Evolutionary conservation across 2,797 vertebrate species (phyloP).

Genomic region (Sebastiscus tertius): DNA sequence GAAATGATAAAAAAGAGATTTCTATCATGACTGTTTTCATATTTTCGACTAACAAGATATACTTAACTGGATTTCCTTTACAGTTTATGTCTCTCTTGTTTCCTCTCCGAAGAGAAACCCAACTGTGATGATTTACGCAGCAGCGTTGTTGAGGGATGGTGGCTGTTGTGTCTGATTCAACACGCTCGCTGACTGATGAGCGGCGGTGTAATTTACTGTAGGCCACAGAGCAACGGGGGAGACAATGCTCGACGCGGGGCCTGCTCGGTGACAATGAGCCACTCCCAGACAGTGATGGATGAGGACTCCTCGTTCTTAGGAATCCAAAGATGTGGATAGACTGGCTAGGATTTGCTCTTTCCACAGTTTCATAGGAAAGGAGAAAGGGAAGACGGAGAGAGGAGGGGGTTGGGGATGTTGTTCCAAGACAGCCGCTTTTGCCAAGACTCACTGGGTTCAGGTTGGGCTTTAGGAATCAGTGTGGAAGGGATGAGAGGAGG

Average conservation of each 20-base stretch:
- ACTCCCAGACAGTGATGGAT: constrained; percentile 59
- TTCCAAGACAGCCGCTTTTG: constrained; percentile 58
- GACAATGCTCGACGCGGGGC: constrained; percentile 44
- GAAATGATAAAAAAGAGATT: constrained; percentile 37
- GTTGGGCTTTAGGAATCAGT: constrained; percentile 54
- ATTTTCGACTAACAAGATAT: constrained; percentile 47
- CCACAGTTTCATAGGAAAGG: constrained; percentile 64
- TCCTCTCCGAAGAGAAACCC: constrained; percentile 30
- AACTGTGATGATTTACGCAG: constrained; percentile 43
- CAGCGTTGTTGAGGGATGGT: constrained; percentile 27
- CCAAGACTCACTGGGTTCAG: constrained; percentile 66
- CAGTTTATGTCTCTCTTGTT: constrained; percentile 32
- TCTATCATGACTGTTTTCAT: constrained; percentile 42
- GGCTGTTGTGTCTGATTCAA: constrained; percentile 37
- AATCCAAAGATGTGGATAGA: constrained; percentile 62
- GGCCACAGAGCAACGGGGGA: constrained; percentile 28
- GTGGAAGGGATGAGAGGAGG: constrained; percentile 45
- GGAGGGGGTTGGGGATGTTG: constrained; percentile 41
- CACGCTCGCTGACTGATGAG: constrained; percentile 33
- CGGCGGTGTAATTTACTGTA: constrained; percentile 31
- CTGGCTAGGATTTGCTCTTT: constrained; percentile 67
- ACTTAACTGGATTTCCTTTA: constrained; percentile 46
- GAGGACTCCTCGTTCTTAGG: constrained; percentile 49
- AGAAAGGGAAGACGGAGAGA: constrained; percentile 53
- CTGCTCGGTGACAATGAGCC: constrained; percentile 45